These are phyloP conservation scores for Distichodus sexfasciatus DNA, from an alignment of 2,797 vertebrate genomes.

Conservation along the genomic window DNA sequence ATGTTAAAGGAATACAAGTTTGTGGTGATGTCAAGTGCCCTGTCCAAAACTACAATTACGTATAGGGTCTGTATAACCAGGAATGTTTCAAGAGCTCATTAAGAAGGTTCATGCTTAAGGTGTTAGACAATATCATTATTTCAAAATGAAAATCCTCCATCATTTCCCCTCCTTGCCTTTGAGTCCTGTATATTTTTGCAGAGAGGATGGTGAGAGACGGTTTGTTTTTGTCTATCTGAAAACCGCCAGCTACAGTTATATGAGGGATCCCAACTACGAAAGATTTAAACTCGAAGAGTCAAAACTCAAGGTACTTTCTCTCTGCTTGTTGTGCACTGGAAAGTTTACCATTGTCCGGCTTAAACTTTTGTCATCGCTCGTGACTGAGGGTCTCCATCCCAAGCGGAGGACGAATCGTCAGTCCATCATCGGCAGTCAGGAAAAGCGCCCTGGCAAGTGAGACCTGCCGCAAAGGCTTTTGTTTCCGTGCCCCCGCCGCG, in stretches of 20 bases:
- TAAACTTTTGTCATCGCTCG: conserved; percentile 10
- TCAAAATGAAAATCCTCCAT: neutral
- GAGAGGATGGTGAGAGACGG: too few relatives aligned
- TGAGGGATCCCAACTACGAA: neutral
- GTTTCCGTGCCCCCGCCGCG: conserved; percentile 44
- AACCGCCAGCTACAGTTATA: too few relatives aligned
- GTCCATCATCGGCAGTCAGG: conserved; percentile 40
- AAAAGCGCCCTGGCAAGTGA: conserved; percentile 34
- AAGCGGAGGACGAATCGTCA: conserved; percentile 28
- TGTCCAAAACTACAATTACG: neutral
- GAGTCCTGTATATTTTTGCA: too few relatives aligned
- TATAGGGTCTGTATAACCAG: neutral
- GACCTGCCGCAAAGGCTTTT: conserved; percentile 43
- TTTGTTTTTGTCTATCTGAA: too few relatives aligned
- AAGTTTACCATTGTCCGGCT: conserved; percentile 3
- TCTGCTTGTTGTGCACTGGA: neutral
- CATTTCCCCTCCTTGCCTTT: too few relatives aligned
- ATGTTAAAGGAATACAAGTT: conserved; percentile 48
- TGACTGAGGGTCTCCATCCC: conserved; percentile 30
- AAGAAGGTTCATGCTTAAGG: neutral
- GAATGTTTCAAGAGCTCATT: neutral
- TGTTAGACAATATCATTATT: neutral
- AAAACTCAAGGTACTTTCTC: neutral
- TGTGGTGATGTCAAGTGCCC: neutral
- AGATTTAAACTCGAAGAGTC: neutral